Evolutionary conservation across 2,797 vertebrate genomes (phyloP).

Genomic region (Gobio occitaniae): DNA sequence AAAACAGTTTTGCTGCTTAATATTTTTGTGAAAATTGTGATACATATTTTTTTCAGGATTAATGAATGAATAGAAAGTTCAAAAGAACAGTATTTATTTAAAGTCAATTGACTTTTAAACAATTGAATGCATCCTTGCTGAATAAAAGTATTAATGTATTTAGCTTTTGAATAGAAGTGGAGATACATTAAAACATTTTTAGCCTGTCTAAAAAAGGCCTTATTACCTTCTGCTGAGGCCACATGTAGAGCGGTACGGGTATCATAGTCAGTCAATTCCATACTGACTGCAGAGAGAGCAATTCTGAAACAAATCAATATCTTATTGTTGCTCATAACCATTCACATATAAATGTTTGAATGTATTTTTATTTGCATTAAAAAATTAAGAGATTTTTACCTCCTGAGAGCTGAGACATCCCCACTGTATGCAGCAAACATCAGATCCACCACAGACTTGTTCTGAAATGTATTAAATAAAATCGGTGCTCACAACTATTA

Average conservation of each 20-base stretch:
- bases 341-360: background rate
- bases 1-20: background rate
- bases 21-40: background rate
- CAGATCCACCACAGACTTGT: constrained; percentile 87
- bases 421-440: constrained; percentile 90
- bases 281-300: constrained; percentile 92
- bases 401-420: constrained; percentile 85
- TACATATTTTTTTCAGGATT: background rate
- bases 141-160: background rate
- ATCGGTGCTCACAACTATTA: background rate
- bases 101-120: background rate
- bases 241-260: constrained; percentile 92
- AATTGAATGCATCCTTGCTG: background rate
- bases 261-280: constrained; percentile 95
- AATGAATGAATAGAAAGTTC: background rate
- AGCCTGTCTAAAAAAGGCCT: constrained; percentile 26
- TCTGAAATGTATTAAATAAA: constrained; percentile 69
- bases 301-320: constrained; percentile 76
- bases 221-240: constrained; percentile 91
- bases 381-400: constrained; percentile 70
- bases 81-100: background rate
- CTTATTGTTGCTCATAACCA: background rate
- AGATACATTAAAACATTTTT: background rate
- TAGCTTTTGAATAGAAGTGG: background rate
- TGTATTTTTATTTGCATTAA: background rate